Percentiles rank a stretch among this genome's conserved stretches.
Evolutionary conservation across 2,113 vertebrate genomes (phyloP).

Genomic region (Salminus brasiliensis): DNA sequence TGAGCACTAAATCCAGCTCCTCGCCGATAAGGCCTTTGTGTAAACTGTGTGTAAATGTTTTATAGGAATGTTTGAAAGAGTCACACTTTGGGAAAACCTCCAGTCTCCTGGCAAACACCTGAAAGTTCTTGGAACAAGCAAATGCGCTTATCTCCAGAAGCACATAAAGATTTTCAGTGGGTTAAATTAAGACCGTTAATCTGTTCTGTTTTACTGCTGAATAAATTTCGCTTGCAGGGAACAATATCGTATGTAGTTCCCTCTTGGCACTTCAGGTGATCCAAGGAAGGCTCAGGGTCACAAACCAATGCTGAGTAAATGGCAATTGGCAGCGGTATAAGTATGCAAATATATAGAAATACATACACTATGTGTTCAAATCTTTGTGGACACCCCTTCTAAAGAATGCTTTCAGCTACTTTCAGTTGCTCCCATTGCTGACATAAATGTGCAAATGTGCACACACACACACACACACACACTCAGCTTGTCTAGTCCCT

Average conservation of each 20-base stretch:
- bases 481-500: too few species aligned
- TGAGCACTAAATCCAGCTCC: not conserved
- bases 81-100: constrained; percentile 2
- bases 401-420: too few species aligned
- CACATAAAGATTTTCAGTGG: not conserved
- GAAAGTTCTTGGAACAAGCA: not conserved
- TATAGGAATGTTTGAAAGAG: not conserved
- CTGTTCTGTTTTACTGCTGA: not conserved
- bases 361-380: too few species aligned
- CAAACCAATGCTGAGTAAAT: not conserved
- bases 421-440: too few species aligned
- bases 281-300: not conserved
- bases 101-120: not conserved
- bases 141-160: not conserved
- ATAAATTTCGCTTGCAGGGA: not conserved
- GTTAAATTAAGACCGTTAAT: not conserved
- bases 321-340: not conserved
- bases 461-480: too few species aligned
- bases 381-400: too few species aligned
- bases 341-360: too few species aligned
- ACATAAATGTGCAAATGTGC: too few species aligned
- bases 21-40: not conserved
- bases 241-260: not conserved
- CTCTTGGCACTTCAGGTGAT: not conserved
- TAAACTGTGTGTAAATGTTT: not conserved